Percentiles rank a stretch among this genome's conserved stretches.
phyloP scores from a whole-genome alignment of 2,888 invertebrate genomes.

The Melikaiella ostensackeni region DNA sequence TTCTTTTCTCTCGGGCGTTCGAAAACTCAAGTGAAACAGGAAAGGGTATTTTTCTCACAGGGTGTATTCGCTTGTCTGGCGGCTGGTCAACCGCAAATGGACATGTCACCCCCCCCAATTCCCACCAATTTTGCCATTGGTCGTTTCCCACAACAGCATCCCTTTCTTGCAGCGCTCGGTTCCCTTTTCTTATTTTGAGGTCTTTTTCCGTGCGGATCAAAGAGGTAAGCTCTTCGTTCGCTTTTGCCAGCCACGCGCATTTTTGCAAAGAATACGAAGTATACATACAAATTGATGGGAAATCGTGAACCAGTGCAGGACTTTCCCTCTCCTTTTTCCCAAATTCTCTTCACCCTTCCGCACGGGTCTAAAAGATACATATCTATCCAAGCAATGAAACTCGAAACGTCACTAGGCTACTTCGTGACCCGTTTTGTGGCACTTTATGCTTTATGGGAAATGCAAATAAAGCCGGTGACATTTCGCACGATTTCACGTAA shows the following conservation, averaged over 20 bases:
- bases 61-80: constrained; percentile 55
- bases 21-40: constrained; percentile 35
- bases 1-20: background rate
- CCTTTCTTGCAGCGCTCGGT: constrained; percentile 63
- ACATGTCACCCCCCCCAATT: constrained; percentile 75
- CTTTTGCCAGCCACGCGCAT: constrained; percentile 63
- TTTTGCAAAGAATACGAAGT: constrained; percentile 53
- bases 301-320: constrained; percentile 16
- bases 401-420: constrained; percentile 42
- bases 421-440: constrained; percentile 24
- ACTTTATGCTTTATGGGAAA: constrained; percentile 39
- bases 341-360: constrained; percentile 48
- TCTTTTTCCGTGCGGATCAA: constrained; percentile 64
- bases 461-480: constrained; percentile 33
- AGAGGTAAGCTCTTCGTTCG: constrained; percentile 68
- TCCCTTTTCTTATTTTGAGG: constrained; percentile 65
- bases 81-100: constrained; percentile 77
- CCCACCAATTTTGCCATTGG: constrained; percentile 65
- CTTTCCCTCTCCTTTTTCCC: constrained; percentile 1
- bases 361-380: constrained; percentile 45
- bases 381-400: constrained; percentile 39
- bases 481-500: constrained; percentile 43
- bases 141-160: constrained; percentile 46
- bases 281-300: constrained; percentile 5
- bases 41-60: constrained; percentile 46